phyloP scores from a whole-genome alignment of 2,113 vertebrate species.

The Bos javanicus region DNA sequence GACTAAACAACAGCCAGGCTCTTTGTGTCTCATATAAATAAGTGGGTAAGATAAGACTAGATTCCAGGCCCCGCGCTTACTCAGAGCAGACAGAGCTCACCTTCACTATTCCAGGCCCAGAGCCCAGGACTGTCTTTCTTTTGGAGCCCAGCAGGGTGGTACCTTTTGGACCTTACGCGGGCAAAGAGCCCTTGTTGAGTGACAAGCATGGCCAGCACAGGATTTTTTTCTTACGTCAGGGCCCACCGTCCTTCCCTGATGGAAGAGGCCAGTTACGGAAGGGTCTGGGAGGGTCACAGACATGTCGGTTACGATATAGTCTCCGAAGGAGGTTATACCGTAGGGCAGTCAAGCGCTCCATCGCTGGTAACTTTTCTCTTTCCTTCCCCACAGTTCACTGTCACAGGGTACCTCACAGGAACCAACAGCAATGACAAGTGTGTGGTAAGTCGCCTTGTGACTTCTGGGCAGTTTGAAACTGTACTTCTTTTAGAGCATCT shows the following conservation, averaged over 20 bases:
- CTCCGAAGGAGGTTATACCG: neutral
- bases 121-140: neutral
- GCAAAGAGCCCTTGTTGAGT: neutral
- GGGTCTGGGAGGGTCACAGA: neutral
- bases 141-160: neutral
- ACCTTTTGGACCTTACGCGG: neutral
- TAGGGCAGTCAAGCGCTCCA: too few species aligned
- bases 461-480: neutral
- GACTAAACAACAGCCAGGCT: rapidly evolving
- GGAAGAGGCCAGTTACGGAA: neutral
- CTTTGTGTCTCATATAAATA: neutral
- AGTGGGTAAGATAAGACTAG: neutral
- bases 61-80: neutral
- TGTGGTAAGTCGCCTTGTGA: conserved; percentile 18
- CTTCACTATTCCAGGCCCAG: neutral
- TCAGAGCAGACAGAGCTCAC: neutral
- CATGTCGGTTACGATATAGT: rapidly evolving
- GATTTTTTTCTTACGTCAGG: neutral
- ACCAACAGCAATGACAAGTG: neutral
- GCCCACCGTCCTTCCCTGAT: neutral
- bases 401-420: conserved; percentile 35
- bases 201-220: rapidly evolving
- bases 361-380: neutral
- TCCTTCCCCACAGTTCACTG: conserved; percentile 44
- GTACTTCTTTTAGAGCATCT: neutral